Evolutionary conservation across 2,797 vertebrate species (phyloP).

Genomic region (Sus cebifrons): DNA sequence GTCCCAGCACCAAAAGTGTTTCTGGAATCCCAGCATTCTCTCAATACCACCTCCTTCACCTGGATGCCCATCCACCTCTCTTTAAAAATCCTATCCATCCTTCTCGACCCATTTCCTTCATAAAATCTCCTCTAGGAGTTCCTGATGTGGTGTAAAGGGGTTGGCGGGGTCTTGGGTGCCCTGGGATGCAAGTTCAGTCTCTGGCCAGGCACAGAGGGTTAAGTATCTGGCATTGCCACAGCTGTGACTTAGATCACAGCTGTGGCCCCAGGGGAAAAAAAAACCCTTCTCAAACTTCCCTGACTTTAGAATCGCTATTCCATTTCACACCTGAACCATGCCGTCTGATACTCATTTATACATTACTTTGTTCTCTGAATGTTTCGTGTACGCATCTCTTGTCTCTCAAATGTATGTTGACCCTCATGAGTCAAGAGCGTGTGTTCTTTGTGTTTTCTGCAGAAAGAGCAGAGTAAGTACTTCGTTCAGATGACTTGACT

Average conservation of each 20-base stretch:
- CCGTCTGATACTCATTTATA: neutral
- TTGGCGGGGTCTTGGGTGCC: too few relatives aligned
- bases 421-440: neutral
- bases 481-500: neutral
- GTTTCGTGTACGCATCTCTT: slow-evolving; percentile 3
- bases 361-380: slow-evolving; percentile 52
- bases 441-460: neutral
- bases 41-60: neutral
- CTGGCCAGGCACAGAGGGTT: too few relatives aligned
- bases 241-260: too few relatives aligned
- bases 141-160: too few relatives aligned
- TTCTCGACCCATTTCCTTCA: neutral
- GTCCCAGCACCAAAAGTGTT: fast-evolving
- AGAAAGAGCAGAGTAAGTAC: neutral
- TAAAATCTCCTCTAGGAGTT: too few relatives aligned
- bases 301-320: neutral
- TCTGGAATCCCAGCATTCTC: neutral
- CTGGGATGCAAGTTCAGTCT: too few relatives aligned
- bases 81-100: neutral
- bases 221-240: too few relatives aligned
- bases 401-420: slow-evolving; percentile 58
- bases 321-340: neutral
- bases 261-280: too few relatives aligned
- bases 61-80: neutral
- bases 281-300: neutral